phyloP scores from a whole-genome alignment of 1,140 invertebrate species.

The Nephotettix cincticeps region DNA sequence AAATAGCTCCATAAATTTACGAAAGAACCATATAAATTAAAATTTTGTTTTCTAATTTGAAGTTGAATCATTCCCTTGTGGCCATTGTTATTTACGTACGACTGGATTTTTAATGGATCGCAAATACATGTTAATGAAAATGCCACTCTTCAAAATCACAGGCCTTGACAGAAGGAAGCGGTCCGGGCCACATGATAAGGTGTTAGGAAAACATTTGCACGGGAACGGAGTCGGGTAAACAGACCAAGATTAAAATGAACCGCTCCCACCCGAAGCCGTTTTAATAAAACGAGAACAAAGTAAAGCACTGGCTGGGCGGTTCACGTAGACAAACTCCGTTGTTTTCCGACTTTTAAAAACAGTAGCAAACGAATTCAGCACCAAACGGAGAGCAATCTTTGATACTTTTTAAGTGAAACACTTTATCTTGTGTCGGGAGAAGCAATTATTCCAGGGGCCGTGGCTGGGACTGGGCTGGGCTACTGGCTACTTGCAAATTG shows the following conservation, averaged over 20 bases:
- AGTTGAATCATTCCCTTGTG: no score
- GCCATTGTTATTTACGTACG: no score
- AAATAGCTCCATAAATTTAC: no score
- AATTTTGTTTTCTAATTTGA: no score
- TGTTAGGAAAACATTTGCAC: no score
- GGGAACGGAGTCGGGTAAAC: not conserved
- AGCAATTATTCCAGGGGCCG: not conserved
- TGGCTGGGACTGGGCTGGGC: no score
- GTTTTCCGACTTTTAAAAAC: not conserved
- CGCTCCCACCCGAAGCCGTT: not conserved
- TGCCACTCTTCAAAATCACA: no score
- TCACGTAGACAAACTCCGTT: not conserved
- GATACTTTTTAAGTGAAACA: not conserved
- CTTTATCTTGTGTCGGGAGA: not conserved
- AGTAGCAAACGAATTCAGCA: not conserved
- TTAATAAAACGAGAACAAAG: not conserved
- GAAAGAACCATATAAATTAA: no score
- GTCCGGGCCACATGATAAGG: no score
- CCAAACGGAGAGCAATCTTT: slow-evolving; percentile 1
- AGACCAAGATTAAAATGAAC: not conserved
- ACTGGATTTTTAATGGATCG: no score
- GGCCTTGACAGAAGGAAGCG: no score
- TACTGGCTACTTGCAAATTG: not conserved
- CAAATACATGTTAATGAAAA: no score
- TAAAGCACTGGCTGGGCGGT: not conserved